Base-by-base conservation (phyloP, 2,113 vertebrate genomes). In the Cyprinodon brontotheroides region DNA sequence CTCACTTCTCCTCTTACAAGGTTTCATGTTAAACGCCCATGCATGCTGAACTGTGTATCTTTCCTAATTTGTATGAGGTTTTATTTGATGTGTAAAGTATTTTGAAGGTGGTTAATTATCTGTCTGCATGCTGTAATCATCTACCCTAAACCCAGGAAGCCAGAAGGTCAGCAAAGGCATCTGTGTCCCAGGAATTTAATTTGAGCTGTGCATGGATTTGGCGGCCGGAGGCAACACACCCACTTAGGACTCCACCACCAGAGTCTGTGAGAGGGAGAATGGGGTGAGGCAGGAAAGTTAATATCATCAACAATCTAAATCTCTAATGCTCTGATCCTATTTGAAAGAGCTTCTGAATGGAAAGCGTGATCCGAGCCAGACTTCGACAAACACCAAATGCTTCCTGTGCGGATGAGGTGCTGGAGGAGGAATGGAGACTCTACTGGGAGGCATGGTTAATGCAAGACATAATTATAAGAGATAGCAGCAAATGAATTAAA, bases 281-380 rank as follows among this genome's bases (percentile, higher is more conserved):
- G 13, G 57, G 75, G 59, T 12, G 61, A 82, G 80, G 75, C 80
- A 79, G 77, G 20, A 76, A 81, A 89, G 89, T 89, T 93, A 92
- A 92, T 90, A 87, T 91, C 89, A 92, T 92, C 83, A 87, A 86
- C 78, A 81, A 91, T 86, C 87, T 78, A 90, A 89, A 89, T 89
- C 90, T 92, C 87, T 65, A 88, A 92, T 83, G 88, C 91, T 92
- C 91, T 93, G 90, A 92, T 92, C 91, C 94, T 87, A 93, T 94
- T 92, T 93, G 71, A 64, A 88, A 79, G 76, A 10, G 70, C 67
- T 79, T 37, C 77, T 83, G 76, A 85, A 77, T 68, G 9, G 71
- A 83, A 69, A 86, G 77, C 0, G 2, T 36, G 45, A 65, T 78
- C 70, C 37, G 62, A 62, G 65, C 68, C 73, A 79, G 77, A 77